Conservation (phyloP, 2,888 invertebrate genomes). For the Cetonia aurata region DNA sequence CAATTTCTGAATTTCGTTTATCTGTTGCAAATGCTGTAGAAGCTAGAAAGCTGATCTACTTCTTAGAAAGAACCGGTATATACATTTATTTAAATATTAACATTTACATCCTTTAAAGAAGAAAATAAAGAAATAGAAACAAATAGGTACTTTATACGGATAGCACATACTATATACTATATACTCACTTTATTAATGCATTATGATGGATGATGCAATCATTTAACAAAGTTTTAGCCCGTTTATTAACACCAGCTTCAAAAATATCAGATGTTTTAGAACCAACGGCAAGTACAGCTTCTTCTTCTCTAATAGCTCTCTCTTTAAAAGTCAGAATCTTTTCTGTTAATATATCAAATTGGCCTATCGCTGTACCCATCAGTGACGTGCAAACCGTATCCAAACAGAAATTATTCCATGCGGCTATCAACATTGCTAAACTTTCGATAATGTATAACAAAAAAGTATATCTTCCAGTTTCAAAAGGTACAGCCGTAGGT, state of each 20-base stretch:
- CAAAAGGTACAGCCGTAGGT: conserved; percentile 42
- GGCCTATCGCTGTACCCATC: conserved; percentile 53
- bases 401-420: conserved; percentile 53
- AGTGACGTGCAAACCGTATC: conserved; percentile 55
- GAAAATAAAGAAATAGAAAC: no score
- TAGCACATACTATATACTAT: neutral
- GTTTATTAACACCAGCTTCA: conserved; percentile 12
- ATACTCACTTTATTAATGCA: conserved; percentile 50
- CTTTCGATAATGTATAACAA: conserved; percentile 46
- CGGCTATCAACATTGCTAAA: conserved; percentile 49
- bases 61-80: no score
- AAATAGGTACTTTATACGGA: no score
- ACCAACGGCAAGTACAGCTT: neutral
- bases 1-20: no score
- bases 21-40: no score
- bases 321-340: conserved; percentile 48
- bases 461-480: conserved; percentile 32
- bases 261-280: conserved; percentile 2
- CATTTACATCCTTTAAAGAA: no score
- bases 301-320: conserved; percentile 7
- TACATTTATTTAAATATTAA: no score
- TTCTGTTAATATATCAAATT: conserved; percentile 54
- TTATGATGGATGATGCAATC: conserved; percentile 42
- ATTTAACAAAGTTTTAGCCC: conserved; percentile 9
- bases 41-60: no score